Conservation (phyloP, 2,113 vertebrate species). For the Axis porcinus region DNA sequence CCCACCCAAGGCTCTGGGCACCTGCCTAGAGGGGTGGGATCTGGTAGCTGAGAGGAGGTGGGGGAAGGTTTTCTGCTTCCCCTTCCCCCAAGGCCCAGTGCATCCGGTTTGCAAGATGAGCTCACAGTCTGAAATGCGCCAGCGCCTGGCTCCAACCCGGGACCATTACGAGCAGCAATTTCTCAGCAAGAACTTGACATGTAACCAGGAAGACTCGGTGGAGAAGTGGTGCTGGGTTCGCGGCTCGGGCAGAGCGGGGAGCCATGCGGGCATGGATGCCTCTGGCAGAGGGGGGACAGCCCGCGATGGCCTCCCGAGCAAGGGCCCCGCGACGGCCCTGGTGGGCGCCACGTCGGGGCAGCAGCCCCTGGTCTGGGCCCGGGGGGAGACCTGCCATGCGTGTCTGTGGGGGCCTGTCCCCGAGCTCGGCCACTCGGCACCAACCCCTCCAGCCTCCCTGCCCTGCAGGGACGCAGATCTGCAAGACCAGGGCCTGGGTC, state of each 20-base stretch:
- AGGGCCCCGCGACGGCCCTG: accelerated
- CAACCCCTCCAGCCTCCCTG: accelerated
- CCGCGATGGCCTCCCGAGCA: accelerated
- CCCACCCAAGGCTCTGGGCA: accelerated
- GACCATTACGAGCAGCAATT: accelerated
- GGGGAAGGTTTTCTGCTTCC: not conserved
- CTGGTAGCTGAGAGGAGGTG: not conserved
- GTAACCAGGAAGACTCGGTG: not conserved
- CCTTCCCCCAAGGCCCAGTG: not conserved
- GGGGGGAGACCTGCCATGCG: accelerated
- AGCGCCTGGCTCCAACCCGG: not conserved
- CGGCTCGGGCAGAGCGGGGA: accelerated
- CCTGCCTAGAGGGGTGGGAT: not conserved
- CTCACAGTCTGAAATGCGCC: accelerated
- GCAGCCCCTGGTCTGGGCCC: not conserved
- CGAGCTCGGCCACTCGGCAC: accelerated
- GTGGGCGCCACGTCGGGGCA: accelerated
- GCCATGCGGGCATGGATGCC: accelerated
- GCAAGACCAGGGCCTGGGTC: not conserved
- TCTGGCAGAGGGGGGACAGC: not conserved
- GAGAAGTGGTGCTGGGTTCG: accelerated
- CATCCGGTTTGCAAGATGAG: not conserved
- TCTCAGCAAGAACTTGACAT: not conserved
- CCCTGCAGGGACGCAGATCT: no score
- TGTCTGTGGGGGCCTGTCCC: accelerated